These are phyloP conservation scores for Merluccius polli DNA, from an alignment of 2,797 vertebrate species.

Conservation along the genomic window DNA sequence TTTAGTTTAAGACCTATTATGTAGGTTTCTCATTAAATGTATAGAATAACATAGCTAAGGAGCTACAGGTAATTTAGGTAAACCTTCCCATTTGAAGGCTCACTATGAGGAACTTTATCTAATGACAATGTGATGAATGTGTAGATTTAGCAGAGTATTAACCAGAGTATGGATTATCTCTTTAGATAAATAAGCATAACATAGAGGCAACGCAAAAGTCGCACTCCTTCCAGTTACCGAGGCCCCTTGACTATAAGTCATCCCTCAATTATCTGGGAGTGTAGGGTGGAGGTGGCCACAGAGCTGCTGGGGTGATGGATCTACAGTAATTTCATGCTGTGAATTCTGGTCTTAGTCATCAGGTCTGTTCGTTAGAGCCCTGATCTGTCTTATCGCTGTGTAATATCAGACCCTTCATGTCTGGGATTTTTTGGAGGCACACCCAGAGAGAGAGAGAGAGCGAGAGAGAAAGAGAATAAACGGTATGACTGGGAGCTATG, in stretches of 20 bases:
- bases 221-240: constrained; percentile 46
- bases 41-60: not conserved
- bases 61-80: not conserved
- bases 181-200: constrained; percentile 15
- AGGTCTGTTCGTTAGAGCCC: not conserved
- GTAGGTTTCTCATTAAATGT: not conserved
- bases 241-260: constrained; percentile 40
- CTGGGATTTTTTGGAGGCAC: not conserved
- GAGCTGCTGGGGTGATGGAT: constrained; percentile 53
- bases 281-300: constrained; percentile 37
- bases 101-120: not conserved
- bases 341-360: not conserved
- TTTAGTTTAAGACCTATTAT: no score
- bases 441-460: not conserved
- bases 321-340: constrained; percentile 38
- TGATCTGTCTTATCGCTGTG: not conserved
- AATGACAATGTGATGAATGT: constrained; percentile 9
- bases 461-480: not conserved
- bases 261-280: constrained; percentile 51
- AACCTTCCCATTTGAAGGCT: no score
- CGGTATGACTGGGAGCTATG: not conserved
- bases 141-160: not conserved
- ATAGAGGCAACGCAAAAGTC: constrained; percentile 39
- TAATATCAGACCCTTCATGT: not conserved
- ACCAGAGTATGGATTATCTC: not conserved